phyloP scores from a whole-genome alignment of 2,797 vertebrate genomes.

The Gobio occitaniae region DNA sequence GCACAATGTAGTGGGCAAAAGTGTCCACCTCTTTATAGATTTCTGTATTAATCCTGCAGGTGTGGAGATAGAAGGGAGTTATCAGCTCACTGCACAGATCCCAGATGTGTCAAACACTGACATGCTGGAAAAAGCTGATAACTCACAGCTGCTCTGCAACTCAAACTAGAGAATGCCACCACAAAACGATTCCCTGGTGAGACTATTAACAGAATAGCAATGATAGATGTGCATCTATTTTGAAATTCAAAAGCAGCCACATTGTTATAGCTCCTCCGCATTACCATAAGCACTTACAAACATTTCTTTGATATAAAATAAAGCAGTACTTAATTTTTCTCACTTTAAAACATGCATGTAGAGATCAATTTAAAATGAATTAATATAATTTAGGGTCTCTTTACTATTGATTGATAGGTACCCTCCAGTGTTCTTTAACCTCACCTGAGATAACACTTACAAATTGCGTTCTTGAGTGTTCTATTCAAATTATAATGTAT shows the following conservation, averaged over 20 bases:
- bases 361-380: neutral
- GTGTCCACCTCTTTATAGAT: constrained; percentile 38
- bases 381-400: neutral
- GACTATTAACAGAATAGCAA: constrained; percentile 4
- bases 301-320: neutral
- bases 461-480: constrained; percentile 18
- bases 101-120: constrained; percentile 44
- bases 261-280: neutral
- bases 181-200: neutral
- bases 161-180: constrained; percentile 1
- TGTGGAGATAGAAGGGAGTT: constrained; percentile 38
- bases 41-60: constrained; percentile 43
- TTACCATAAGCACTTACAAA: neutral
- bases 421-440: neutral
- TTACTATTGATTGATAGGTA: constrained; percentile 12
- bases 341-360: neutral
- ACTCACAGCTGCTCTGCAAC: constrained; percentile 24
- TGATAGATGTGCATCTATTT: neutral
- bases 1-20: constrained; percentile 24
- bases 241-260: neutral
- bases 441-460: neutral
- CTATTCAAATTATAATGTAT: constrained; percentile 25
- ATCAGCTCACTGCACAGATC: constrained; percentile 37
- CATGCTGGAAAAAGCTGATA: constrained; percentile 33
- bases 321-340: neutral